phyloP scores from a whole-genome alignment of 2,797 vertebrate species.

The Lithobates pipiens region DNA sequence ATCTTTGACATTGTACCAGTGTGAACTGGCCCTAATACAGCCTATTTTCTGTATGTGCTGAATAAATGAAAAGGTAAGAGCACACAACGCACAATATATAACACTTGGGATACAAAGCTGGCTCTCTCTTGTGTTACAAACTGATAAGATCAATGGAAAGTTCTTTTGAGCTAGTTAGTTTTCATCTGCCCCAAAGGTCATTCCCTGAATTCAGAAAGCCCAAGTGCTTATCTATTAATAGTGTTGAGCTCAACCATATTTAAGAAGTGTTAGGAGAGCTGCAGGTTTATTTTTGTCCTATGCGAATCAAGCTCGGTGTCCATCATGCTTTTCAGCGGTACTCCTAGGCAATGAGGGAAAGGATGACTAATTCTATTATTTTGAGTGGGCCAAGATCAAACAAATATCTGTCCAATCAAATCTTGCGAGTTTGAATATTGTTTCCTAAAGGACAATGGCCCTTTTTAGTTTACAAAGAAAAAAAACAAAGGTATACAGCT shows the following conservation, averaged over 20 bases:
- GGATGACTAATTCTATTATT: not conserved
- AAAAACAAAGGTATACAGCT: no score
- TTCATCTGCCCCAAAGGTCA: constrained; percentile 28
- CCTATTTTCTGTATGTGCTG: not conserved
- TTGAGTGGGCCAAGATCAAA: not conserved
- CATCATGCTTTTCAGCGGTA: no score
- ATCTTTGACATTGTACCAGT: no score
- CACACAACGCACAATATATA: no score
- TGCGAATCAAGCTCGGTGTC: not conserved
- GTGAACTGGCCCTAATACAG: no score
- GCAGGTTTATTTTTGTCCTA: constrained; percentile 31
- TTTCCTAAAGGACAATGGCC: not conserved
- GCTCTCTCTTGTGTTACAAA: not conserved
- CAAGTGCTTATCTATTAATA: constrained; percentile 44
- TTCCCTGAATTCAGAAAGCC: not conserved
- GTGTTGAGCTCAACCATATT: constrained; percentile 5
- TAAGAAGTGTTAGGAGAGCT: constrained; percentile 6
- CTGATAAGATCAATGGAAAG: not conserved
- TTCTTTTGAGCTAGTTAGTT: not conserved
- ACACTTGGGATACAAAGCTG: not conserved
- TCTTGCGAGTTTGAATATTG: not conserved
- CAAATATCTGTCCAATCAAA: not conserved
- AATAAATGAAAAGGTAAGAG: not conserved
- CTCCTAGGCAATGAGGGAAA: no score
- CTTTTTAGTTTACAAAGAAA: no score